These are phyloP conservation scores for Oscarella lobularis DNA, from an alignment of 37 sponge, comb jelly and placozoan species.

Conservation along the genomic window DNA sequence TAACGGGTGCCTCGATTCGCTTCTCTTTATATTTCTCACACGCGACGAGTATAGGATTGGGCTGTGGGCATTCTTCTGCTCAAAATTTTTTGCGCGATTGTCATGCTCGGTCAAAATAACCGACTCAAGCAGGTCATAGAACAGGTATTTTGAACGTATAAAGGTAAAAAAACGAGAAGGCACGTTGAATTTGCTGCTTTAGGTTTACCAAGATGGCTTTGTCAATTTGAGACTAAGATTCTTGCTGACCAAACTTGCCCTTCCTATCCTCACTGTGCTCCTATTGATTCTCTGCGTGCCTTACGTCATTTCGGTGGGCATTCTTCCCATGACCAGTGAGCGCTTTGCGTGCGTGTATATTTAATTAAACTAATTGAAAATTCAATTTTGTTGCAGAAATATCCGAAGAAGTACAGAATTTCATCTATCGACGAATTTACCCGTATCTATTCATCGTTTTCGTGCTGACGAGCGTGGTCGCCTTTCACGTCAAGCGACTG, in stretches of 20 bases:
- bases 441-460: conserved; percentile 32
- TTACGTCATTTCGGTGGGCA: conserved; percentile 37
- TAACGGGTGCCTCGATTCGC: conserved; percentile 11
- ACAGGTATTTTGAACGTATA: conserved; percentile 18
- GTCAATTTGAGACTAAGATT: conserved; percentile 64
- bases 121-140: conserved; percentile 67
- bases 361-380: too few relatives aligned
- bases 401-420: conserved; percentile 17
- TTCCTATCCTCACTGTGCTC: conserved; percentile 54
- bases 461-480: conserved; percentile 13
- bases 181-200: background rate
- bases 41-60: too few relatives aligned
- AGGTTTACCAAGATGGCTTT: conserved; percentile 72
- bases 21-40: conserved; percentile 3
- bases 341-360: conserved; percentile 12
- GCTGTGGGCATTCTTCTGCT: conserved; percentile 80
- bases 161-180: too few relatives aligned
- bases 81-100: conserved; percentile 85
- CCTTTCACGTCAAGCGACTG: conserved; percentile 24
- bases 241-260: conserved; percentile 45
- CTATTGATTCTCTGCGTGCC: conserved; percentile 38
- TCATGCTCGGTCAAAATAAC: conserved; percentile 69
- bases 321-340: conserved; percentile 12
- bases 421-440: conserved; percentile 32
- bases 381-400: conserved; percentile 21